Evolutionary conservation across 2,888 invertebrate species (phyloP), one percentile per base, ranked within the genome.

Genomic region (Drosophila gaucha): DNA sequence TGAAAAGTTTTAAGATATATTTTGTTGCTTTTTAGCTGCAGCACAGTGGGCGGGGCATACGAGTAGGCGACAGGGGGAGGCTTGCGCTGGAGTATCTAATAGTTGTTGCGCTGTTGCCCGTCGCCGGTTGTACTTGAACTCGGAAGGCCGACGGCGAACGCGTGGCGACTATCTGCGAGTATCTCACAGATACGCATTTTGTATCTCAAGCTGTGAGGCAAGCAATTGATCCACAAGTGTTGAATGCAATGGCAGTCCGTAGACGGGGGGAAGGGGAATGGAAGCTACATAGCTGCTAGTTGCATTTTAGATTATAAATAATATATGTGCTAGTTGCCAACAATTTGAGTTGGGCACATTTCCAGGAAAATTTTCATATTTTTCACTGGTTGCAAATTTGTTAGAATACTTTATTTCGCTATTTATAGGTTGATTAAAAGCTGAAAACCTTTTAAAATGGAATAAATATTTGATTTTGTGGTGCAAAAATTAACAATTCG

Each of bases 51-150:
- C 24, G 33, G 31, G 18, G 36, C 18, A 41, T n/a, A n/a, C n/a
- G n/a, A n/a, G n/a, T n/a, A n/a, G n/a, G n/a, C n/a, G n/a, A n/a
- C n/a, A 10, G 14, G 16, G 0, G 33, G 31, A 20, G 50, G 9
- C 9, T 24, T 5, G 30, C 20, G 59, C 50, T 36, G 26, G 36
- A 55, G 56, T 50, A 35, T 56, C 52, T 50, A 69, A 56, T 38
- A 74, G 74, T 73, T 67, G 72, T 30, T 3, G 5, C 26, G 49
- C 24, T 24, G 46, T 49, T 44, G 51, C 67, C 68, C 44, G 67
- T 70, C 74, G 83, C 80, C 78, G 83, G 86, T 82, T 86, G 84
- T 79, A 84, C 86, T 84, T 84, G 83, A 86, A 79, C 77, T 79
- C 62, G 63, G 62, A 80, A 74, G 80, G 65, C 65, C 35, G 74